A percentile compares a stretch with the other conserved stretches of the same genome.
Conservation (phyloP, 1,140 invertebrate genomes). For the Dryas iulia region DNA sequence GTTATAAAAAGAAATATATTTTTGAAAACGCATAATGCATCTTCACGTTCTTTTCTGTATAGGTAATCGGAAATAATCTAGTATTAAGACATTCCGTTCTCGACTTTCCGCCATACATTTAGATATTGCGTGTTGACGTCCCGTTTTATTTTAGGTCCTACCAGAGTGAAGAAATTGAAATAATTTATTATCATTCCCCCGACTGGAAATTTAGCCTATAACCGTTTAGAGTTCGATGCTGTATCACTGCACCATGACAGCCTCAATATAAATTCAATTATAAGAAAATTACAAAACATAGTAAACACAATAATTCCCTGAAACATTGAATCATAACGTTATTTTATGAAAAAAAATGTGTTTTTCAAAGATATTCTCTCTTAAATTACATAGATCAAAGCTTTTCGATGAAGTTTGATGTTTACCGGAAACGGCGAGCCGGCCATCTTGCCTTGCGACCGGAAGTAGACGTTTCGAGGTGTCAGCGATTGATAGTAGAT, state of each 20-base stretch:
- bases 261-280: too few relatives aligned
- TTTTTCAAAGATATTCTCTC: conserved; percentile 32
- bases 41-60: too few relatives aligned
- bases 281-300: background rate
- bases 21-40: too few relatives aligned
- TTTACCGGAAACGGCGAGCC: conserved; percentile 53
- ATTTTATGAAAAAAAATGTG: conserved; percentile 1
- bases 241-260: too few relatives aligned
- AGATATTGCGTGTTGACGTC: too few relatives aligned
- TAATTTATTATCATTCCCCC: background rate
- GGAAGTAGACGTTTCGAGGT: conserved; percentile 69
- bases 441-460: conserved; percentile 63
- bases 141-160: too few relatives aligned
- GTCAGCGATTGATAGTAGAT: conserved; percentile 58
- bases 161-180: too few relatives aligned
- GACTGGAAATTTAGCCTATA: too few relatives aligned
- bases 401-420: conserved; percentile 57
- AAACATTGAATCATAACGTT: conserved; percentile 3
- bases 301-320: background rate
- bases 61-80: background rate
- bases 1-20: too few relatives aligned
- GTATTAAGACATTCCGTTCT: background rate
- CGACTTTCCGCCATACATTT: background rate
- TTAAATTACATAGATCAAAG: conserved; percentile 46
- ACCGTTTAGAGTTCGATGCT: too few relatives aligned